Conservation (phyloP, 2,888 invertebrate genomes). For the Caenorhabditis afra region DNA sequence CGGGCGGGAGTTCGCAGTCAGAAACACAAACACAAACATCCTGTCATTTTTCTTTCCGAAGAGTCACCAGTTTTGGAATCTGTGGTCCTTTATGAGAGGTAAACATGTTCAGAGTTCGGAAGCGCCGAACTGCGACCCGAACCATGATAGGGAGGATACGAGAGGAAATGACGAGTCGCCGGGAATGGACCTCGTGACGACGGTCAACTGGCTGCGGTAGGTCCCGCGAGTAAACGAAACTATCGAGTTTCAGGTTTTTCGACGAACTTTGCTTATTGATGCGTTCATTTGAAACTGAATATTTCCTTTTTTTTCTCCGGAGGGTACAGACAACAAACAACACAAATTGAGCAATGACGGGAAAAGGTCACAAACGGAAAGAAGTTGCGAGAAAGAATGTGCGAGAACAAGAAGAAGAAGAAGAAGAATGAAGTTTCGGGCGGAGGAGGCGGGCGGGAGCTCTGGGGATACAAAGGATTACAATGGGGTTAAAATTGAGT, state of each 20-base stretch:
- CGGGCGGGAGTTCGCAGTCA: conserved; percentile 5
- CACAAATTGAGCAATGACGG: neutral
- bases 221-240: conserved; percentile 20
- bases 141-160: neutral
- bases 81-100: neutral
- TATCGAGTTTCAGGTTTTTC: conserved; percentile 26
- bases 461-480: conserved; percentile 49
- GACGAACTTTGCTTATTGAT: conserved; percentile 30
- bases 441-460: conserved; percentile 9
- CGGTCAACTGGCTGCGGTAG: neutral
- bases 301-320: too few relatives aligned
- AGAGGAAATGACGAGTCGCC: neutral
- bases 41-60: conserved; percentile 1
- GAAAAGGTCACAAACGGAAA: conserved; percentile 3
- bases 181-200: too few relatives aligned
- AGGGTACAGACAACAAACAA: neutral
- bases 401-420: conserved; percentile 5
- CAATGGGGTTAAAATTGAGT: conserved; percentile 59
- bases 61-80: neutral
- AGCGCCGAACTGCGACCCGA: neutral
- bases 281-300: conserved; percentile 22
- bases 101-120: too few relatives aligned
- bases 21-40: conserved; percentile 9
- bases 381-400: neutral
- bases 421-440: conserved; percentile 35